Conservation (phyloP, 2,797 vertebrate species). For the Yasuhikotakia modesta region DNA sequence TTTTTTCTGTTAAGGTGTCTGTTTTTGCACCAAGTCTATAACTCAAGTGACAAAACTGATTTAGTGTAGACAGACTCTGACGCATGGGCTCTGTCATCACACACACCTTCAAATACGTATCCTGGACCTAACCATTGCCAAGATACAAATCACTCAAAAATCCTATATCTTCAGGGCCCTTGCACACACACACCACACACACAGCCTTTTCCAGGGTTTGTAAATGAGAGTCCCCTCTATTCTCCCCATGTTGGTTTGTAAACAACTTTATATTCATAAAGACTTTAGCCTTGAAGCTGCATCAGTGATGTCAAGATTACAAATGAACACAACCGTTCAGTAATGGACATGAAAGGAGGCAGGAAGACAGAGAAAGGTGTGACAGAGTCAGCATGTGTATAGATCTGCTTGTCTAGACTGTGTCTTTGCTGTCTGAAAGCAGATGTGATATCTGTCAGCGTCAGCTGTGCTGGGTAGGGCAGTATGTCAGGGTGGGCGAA, state of each 20-base stretch:
- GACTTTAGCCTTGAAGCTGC: slow-evolving; percentile 59
- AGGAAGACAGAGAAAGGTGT: slow-evolving; percentile 15
- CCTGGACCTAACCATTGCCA: slow-evolving; percentile 2
- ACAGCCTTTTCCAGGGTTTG: slow-evolving; percentile 20
- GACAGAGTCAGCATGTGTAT: slow-evolving; percentile 34
- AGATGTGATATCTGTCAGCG: slow-evolving; percentile 53
- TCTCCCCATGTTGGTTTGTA: slow-evolving; percentile 58
- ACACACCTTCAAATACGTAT: not conserved
- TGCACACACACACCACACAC: not conserved
- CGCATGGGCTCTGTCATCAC: not conserved
- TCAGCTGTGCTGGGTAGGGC: slow-evolving; percentile 35
- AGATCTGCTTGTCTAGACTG: slow-evolving; percentile 42
- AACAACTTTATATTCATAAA: slow-evolving; percentile 63
- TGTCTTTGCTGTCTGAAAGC: slow-evolving; percentile 38
- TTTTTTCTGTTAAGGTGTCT: not conserved
- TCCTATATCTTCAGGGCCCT: slow-evolving; percentile 24
- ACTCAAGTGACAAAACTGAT: slow-evolving; percentile 45
- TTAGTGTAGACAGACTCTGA: slow-evolving; percentile 24
- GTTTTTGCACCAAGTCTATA: slow-evolving; percentile 22
- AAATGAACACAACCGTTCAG: slow-evolving; percentile 42
- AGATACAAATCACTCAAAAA: slow-evolving; percentile 42
- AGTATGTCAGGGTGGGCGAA: slow-evolving; percentile 21
- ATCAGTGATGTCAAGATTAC: slow-evolving; percentile 51
- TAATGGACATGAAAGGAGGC: slow-evolving; percentile 30
- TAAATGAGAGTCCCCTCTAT: slow-evolving; percentile 49